Conservation (phyloP, 2,888 invertebrate genomes). For the Catocala fraxini region DNA sequence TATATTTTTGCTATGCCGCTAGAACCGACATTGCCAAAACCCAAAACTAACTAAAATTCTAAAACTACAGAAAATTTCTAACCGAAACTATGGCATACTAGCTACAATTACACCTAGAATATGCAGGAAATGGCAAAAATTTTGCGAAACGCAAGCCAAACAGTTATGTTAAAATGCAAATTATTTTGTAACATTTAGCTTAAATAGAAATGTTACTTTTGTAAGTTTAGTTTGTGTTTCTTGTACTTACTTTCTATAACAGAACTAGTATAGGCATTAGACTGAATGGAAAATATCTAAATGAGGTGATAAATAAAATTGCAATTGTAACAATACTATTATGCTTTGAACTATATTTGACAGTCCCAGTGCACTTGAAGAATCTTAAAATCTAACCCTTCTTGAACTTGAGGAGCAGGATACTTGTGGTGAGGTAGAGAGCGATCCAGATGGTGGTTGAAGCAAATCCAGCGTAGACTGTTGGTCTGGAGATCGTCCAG, state of each 20-base stretch:
- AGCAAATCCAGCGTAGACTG: slow-evolving; percentile 94
- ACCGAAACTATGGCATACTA: slow-evolving; percentile 33
- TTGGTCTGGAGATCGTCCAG: slow-evolving; percentile 91
- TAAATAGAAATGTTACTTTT: too few species aligned
- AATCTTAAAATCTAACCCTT: slow-evolving; percentile 87
- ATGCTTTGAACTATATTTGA: slow-evolving; percentile 4
- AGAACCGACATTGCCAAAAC: slow-evolving; percentile 10
- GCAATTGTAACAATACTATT: not conserved
- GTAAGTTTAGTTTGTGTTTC: too few species aligned
- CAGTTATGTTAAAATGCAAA: too few species aligned
- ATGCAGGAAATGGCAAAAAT: too few species aligned
- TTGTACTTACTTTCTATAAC: too few species aligned
- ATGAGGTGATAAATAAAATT: too few species aligned
- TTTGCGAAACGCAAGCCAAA: too few species aligned
- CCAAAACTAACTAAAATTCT: slow-evolving; percentile 13
- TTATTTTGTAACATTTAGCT: too few species aligned
- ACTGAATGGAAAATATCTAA: too few species aligned
- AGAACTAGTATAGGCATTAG: too few species aligned
- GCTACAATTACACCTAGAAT: not conserved
- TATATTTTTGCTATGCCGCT: not conserved
- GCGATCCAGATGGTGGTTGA: slow-evolving; percentile 93
- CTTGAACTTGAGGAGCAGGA: slow-evolving; percentile 93
- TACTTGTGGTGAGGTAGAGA: slow-evolving; percentile 91
- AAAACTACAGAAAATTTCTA: slow-evolving; percentile 10
- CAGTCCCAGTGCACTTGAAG: not conserved